Percentiles rank a stretch among this genome's conserved stretches.
Conservation (phyloP, 2,888 invertebrate genomes). For the Torymus aiolomorphi region DNA sequence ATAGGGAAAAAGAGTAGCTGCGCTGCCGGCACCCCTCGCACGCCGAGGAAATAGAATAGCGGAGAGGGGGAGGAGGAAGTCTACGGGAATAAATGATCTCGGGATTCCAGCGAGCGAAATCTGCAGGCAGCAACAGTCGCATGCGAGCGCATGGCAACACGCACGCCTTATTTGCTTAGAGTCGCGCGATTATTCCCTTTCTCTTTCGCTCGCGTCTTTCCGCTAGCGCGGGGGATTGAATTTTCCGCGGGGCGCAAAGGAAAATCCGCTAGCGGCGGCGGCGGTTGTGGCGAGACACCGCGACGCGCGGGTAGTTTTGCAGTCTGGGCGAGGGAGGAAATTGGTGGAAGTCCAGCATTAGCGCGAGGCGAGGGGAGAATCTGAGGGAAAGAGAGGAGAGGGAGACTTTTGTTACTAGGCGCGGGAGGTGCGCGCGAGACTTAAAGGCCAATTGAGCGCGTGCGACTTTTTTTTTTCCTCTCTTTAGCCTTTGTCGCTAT, state of each 20-base stretch:
- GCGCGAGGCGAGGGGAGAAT: conserved; percentile 22
- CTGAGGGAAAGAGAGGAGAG: too few relatives aligned
- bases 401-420: conserved; percentile 51
- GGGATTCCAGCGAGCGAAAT: conserved; percentile 42
- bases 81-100: conserved; percentile 45
- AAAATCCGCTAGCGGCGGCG: conserved; percentile 31
- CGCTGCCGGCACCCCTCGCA: background rate
- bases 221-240: conserved; percentile 41
- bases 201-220: conserved; percentile 4
- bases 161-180: conserved; percentile 56
- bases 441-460: conserved; percentile 45
- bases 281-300: background rate
- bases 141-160: background rate
- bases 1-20: conserved; percentile 39
- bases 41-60: conserved; percentile 41
- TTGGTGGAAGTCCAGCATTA: conserved; percentile 65
- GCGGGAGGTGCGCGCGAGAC: conserved; percentile 2
- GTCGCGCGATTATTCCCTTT: conserved; percentile 46
- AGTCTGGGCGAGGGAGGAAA: conserved; percentile 43
- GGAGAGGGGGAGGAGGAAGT: background rate
- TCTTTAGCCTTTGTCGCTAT: conserved; percentile 5
- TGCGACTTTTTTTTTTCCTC: background rate
- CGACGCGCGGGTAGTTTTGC: conserved; percentile 10
- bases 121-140: background rate
- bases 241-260: conserved; percentile 39